Evolutionary conservation across 2,797 vertebrate species (phyloP).

Genomic region (Australoheros facetus): DNA sequence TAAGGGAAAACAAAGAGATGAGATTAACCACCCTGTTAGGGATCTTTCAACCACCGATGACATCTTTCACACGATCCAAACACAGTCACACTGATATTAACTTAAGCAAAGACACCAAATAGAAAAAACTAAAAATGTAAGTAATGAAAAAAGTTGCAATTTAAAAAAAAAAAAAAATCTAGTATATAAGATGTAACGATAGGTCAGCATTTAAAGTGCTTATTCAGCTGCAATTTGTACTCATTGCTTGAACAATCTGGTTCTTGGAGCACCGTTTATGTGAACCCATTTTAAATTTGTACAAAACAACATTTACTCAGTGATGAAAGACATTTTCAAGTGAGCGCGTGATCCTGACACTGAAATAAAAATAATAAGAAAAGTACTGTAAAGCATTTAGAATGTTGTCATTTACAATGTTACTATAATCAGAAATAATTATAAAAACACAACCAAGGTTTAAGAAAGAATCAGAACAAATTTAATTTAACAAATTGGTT

Average conservation of each 20-base stretch:
- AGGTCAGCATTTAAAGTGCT: background rate
- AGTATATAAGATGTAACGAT: background rate
- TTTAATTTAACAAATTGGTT: slow-evolving; percentile 10
- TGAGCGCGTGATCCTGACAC: background rate
- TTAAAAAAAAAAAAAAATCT: background rate
- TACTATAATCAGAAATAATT: slow-evolving; percentile 15
- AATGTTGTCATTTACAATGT: slow-evolving; percentile 1
- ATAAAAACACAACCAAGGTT: slow-evolving; percentile 16
- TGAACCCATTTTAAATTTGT: slow-evolving; percentile 2
- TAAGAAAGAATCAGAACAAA: background rate
- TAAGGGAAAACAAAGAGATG: slow-evolving; percentile 26
- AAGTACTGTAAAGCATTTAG: background rate
- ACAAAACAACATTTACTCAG: background rate
- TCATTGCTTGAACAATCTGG: background rate
- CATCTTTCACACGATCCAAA: background rate
- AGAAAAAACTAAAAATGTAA: background rate
- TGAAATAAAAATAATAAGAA: background rate
- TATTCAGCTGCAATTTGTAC: background rate
- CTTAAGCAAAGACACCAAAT: background rate
- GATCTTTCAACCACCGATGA: background rate
- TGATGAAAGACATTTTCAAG: background rate
- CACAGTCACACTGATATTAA: background rate
- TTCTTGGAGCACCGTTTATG: background rate
- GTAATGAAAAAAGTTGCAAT: background rate
- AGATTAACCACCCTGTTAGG: background rate